phyloP scores from a whole-genome alignment of 2,888 invertebrate genomes.

The Sympetrum striolatum region DNA sequence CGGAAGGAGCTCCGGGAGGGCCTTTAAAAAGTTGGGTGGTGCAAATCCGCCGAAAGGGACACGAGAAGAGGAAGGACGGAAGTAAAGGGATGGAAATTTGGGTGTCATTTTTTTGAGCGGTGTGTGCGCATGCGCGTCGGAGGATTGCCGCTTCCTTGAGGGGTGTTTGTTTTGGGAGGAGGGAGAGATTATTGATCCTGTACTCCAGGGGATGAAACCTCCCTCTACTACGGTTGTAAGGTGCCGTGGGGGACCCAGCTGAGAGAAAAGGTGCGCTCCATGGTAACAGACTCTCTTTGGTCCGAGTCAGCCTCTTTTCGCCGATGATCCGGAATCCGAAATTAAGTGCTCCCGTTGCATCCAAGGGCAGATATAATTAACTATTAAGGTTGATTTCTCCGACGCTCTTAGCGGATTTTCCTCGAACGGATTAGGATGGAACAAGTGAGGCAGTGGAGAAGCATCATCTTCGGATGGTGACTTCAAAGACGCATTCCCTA shows the following conservation, averaged over 20 bases:
- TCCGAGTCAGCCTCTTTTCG: too few relatives aligned
- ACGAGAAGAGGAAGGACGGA: not conserved
- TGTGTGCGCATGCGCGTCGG: not conserved
- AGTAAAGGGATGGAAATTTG: not conserved
- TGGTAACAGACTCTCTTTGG: not conserved
- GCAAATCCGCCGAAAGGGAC: too few relatives aligned
- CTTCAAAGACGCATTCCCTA: not conserved
- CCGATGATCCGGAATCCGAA: too few relatives aligned
- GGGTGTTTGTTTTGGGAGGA: not conserved
- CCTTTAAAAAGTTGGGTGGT: not conserved
- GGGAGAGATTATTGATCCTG: not conserved
- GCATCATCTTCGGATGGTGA: not conserved
- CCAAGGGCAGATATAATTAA: not conserved
- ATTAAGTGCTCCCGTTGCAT: too few relatives aligned
- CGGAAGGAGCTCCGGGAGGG: not conserved
- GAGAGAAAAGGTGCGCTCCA: not conserved
- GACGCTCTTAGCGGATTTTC: not conserved
- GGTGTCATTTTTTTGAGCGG: not conserved
- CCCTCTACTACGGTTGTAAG: not conserved
- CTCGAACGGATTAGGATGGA: not conserved
- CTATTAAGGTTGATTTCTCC: not conserved
- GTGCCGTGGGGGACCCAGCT: not conserved
- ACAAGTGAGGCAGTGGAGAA: not conserved
- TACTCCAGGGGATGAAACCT: not conserved
- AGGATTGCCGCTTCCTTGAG: not conserved